Evolutionary conservation across 2,888 invertebrate genomes (phyloP), one percentile per base, ranked within the genome.

Genomic region (Chloroclystis v-ata): DNA sequence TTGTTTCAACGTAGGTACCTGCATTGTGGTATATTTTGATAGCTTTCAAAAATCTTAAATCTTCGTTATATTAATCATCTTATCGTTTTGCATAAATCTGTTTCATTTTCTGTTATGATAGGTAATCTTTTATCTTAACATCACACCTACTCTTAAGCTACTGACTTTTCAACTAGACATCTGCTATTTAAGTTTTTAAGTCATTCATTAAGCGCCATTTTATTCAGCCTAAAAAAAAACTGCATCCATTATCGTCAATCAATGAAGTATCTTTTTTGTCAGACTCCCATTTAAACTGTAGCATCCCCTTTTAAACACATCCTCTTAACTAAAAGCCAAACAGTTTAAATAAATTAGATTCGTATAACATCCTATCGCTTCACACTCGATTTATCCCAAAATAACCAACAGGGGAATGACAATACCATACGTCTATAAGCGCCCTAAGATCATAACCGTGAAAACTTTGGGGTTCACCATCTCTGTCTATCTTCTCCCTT

Each of bases 331-430:
- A 43, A 45, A 46, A 42, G 39, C 26, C 45, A 49, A 50, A 46
- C 43, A 35, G 50, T 60, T 60, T 63, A 59, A 61, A 54, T 64
- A 63, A 69, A 63, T 60, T 61, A 65, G 69, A 76, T 73, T 73
- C 72, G 73, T 74, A 73, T 69, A 74, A 62, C 59, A 63, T 71
- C 72, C 65, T 77, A 82, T 82, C 82, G 67, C 72, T 81, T 82
- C 70, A 78, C 84, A 78, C 68, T 67, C 67, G 69, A 74, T 65
- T 79, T 71, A 61, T 60, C 68, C 56, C 47, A 71, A 77, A 76
- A 77, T 73, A 75, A 63, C 61, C 59, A 63, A 61, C 54, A 62
- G 62, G 65, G 69, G 72, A 42, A 52, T 57, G 54, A 57, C 65
- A 65, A 61, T 69, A 60, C 57, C 54, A 61, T 59, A 60, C 63